These are phyloP conservation scores for Psilopogon haemacephalus DNA, from an alignment of 2,113 vertebrate species.

Conservation along the genomic window DNA sequence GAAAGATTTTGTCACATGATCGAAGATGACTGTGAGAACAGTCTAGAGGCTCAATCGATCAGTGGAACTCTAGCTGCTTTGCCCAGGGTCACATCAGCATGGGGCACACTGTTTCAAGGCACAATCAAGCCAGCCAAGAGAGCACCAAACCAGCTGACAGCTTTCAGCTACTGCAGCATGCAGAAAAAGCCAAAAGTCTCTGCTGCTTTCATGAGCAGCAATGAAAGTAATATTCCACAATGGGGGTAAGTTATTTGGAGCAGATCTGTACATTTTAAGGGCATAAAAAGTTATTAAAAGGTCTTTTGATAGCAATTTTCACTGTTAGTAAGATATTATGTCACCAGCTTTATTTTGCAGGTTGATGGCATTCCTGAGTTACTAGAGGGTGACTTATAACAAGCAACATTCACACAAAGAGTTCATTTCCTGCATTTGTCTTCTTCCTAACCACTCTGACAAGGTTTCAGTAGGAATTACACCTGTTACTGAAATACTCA, in stretches of 20 bases:
- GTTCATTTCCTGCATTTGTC: background rate
- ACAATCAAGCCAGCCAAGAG: background rate
- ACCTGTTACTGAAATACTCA: background rate
- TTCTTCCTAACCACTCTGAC: background rate
- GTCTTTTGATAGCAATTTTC: background rate
- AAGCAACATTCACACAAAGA: background rate
- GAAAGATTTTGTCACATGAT: background rate
- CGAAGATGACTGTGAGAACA: background rate
- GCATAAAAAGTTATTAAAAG: background rate
- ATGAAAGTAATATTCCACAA: rapidly evolving
- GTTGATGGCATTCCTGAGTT: background rate
- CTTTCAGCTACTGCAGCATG: background rate
- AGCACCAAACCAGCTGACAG: background rate
- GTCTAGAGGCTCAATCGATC: background rate
- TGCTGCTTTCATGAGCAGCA: background rate
- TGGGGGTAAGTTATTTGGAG: background rate
- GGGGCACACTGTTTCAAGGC: background rate
- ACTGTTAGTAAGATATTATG: background rate
- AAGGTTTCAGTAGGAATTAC: background rate
- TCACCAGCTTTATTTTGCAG: background rate
- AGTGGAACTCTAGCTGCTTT: background rate
- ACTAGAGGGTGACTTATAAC: background rate
- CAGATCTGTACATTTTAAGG: background rate
- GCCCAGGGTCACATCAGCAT: background rate
- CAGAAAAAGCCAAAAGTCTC: background rate